Percentiles rank a stretch among this genome's conserved stretches.
These are phyloP conservation scores for Pelecanus crispus DNA, from an alignment of 2,113 vertebrate genomes.

Conservation along the genomic window DNA sequence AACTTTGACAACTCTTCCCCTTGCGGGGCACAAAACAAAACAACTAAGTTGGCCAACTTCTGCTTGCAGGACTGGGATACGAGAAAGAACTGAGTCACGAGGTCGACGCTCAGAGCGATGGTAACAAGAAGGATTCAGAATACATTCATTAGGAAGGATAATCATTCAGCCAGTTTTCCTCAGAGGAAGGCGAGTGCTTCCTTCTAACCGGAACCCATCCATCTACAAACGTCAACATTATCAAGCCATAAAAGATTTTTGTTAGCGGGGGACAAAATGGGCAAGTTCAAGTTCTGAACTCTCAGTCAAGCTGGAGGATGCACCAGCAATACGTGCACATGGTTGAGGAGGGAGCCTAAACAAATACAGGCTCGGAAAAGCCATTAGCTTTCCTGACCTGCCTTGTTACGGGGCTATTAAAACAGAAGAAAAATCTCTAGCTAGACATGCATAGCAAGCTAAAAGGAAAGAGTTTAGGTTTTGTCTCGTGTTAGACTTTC, in stretches of 20 bases:
- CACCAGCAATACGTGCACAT: accelerated
- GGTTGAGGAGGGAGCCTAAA: neutral
- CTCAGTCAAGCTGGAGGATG: neutral
- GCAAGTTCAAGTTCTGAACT: neutral
- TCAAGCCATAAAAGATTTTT: accelerated
- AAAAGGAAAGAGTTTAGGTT: neutral
- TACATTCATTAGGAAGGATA: accelerated
- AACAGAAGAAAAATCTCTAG: neutral
- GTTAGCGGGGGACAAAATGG: neutral
- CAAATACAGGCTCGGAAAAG: neutral
- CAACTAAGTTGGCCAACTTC: neutral
- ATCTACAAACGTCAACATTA: accelerated
- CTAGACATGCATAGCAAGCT: neutral
- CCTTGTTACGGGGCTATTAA: neutral
- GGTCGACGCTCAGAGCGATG: neutral
- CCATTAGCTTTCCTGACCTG: neutral
- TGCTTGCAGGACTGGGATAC: neutral
- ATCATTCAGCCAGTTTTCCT: neutral
- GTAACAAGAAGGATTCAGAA: no score
- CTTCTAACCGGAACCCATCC: neutral
- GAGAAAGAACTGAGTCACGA: neutral
- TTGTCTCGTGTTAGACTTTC: neutral
- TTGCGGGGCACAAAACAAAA: neutral
- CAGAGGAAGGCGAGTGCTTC: neutral
- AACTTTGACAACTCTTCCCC: neutral